These are phyloP conservation scores for Tiaroga cobitis DNA, from an alignment of 2,797 vertebrate genomes.

Conservation along the genomic window DNA sequence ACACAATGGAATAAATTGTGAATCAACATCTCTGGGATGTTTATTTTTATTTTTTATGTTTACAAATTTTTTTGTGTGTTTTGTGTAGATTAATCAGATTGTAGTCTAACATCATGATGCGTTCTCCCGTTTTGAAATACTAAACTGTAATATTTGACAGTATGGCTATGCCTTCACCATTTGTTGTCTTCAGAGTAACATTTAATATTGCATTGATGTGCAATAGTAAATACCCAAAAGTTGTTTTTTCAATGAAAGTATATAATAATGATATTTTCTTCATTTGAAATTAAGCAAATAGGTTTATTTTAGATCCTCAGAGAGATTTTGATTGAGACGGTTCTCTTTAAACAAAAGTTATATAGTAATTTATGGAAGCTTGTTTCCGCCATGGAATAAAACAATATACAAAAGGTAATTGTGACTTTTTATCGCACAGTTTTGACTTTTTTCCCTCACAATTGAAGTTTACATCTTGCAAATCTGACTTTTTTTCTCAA, in stretches of 20 bases:
- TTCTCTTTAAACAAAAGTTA: constrained; percentile 52
- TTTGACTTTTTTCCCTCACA: background rate
- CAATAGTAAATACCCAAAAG: constrained; percentile 59
- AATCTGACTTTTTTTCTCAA: background rate
- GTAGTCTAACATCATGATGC: constrained; percentile 30
- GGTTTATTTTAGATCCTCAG: constrained; percentile 57
- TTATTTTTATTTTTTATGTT: constrained; percentile 12
- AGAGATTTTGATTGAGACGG: constrained; percentile 50
- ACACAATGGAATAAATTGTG: constrained; percentile 20
- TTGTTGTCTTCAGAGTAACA: constrained; percentile 41
- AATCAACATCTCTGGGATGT: constrained; percentile 45
- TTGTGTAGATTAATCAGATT: constrained; percentile 30
- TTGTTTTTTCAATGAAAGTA: constrained; percentile 59
- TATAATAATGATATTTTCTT: constrained; percentile 59
- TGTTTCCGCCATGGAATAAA: background rate
- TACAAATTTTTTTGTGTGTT: background rate
- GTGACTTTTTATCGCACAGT: background rate
- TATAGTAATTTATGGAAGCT: constrained; percentile 6
- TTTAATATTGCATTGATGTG: constrained; percentile 54
- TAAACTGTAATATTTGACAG: constrained; percentile 27
- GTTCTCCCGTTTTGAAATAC: constrained; percentile 31
- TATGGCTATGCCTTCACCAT: constrained; percentile 27
- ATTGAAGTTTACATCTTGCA: background rate
- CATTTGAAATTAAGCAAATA: constrained; percentile 57
- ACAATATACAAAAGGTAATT: background rate